A percentile compares a stretch with the other conserved stretches of the same genome.
These are phyloP conservation scores for Myzus persicae DNA, from an alignment of 1,140 invertebrate species.

Conservation along the genomic window DNA sequence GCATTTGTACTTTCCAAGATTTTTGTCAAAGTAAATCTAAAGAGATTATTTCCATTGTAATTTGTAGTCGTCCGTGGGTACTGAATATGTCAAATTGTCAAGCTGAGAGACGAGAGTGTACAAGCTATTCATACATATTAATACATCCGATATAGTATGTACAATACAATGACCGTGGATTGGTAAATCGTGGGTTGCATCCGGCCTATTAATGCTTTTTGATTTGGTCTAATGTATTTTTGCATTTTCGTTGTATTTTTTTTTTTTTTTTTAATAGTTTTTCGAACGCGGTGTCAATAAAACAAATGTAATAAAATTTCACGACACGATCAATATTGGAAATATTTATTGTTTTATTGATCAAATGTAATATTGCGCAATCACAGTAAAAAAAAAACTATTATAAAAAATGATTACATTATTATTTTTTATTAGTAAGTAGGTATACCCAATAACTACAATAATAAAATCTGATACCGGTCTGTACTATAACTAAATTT, in stretches of 20 bases:
- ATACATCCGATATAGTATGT: neutral
- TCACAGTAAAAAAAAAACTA: neutral
- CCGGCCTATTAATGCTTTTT: conserved; percentile 14
- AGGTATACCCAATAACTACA: neutral
- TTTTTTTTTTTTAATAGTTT: conserved; percentile 24
- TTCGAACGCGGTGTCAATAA: neutral
- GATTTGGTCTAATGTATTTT: neutral
- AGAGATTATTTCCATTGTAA: conserved; percentile 10
- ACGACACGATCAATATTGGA: neutral
- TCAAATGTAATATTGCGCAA: neutral
- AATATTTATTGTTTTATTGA: neutral
- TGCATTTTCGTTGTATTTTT: neutral
- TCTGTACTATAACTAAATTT: neutral
- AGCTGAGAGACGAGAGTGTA: neutral
- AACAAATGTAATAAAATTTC: conserved; percentile 15
- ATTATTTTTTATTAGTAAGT: neutral
- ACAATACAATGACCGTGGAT: conserved; percentile 7
- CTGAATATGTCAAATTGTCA: neutral
- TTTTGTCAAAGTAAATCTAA: neutral
- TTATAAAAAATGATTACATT: neutral
- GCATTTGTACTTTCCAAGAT: neutral
- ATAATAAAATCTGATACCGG: neutral
- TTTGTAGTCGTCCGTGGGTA: neutral
- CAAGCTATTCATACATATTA: conserved; percentile 24
- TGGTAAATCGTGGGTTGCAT: conserved; percentile 18